Evolutionary conservation across 2,113 vertebrate genomes (phyloP).

Genomic region (Pristiophorus japonicus): DNA sequence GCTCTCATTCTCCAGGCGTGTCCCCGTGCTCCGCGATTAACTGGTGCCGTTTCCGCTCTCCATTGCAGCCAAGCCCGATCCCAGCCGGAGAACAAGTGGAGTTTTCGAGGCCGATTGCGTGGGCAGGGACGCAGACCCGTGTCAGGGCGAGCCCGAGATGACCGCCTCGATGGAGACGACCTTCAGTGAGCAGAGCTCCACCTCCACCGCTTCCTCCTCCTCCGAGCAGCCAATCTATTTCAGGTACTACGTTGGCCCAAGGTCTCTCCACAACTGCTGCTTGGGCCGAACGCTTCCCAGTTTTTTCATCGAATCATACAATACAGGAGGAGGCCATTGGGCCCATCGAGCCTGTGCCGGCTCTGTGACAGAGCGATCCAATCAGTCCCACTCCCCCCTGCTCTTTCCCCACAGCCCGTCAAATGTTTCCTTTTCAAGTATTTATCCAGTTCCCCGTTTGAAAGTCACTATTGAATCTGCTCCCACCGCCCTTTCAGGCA

Average conservation of each 20-base stretch:
- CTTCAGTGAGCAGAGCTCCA: conserved; percentile 61
- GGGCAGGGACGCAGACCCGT: conserved; percentile 42
- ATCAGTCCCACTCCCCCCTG: no score
- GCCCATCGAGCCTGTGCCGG: no score
- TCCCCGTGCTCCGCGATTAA: neutral
- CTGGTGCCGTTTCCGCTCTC: no score
- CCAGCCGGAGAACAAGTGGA: conserved; percentile 49
- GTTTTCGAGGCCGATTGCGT: neutral
- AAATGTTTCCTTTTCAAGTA: no score
- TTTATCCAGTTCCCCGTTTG: no score
- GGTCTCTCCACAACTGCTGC: no score
- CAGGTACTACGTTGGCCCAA: conserved; percentile 55
- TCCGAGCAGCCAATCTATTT: conserved; percentile 85
- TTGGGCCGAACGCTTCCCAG: neutral
- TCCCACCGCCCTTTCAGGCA: no score
- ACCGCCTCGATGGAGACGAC: conserved; percentile 62
- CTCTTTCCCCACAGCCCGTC: no score
- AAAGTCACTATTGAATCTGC: no score
- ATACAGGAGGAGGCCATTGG: no score
- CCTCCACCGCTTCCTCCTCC: conserved; percentile 64
- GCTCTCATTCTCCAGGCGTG: no score
- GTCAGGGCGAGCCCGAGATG: conserved; percentile 47
- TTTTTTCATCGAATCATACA: neutral
- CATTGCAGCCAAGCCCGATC: conserved; percentile 55
- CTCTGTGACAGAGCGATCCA: no score